These are phyloP conservation scores for Microvelia longipes DNA, from an alignment of 1,140 invertebrate species.

Conservation along the genomic window DNA sequence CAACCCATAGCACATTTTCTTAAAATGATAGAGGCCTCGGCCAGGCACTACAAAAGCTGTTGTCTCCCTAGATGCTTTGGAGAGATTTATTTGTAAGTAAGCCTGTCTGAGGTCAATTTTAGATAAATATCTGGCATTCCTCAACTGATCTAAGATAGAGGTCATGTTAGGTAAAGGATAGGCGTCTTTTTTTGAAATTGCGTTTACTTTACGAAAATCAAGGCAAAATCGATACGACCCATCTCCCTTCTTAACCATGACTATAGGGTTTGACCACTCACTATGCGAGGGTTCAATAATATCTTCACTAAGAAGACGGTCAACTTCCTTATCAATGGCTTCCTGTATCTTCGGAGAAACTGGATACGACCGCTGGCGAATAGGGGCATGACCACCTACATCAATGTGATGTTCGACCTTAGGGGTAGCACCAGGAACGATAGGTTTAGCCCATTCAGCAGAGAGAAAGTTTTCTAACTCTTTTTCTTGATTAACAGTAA, in stretches of 20 bases:
- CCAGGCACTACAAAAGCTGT: not conserved
- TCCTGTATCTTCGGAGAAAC: slow-evolving; percentile 5
- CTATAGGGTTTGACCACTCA: slow-evolving; percentile 32
- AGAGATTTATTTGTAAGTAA: not conserved
- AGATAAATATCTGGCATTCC: not conserved
- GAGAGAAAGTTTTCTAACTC: not conserved
- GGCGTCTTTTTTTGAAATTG: not conserved
- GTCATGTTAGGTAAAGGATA: not conserved
- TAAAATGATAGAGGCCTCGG: not conserved
- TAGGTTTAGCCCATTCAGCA: not conserved
- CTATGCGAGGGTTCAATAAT: slow-evolving; percentile 30
- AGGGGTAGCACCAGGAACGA: not conserved
- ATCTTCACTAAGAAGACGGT: slow-evolving; percentile 23
- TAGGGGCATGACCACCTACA: slow-evolving; percentile 1
- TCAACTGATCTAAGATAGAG: not conserved
- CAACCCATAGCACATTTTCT: slow-evolving; percentile 28
- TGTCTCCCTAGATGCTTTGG: not conserved
- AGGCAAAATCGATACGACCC: slow-evolving; percentile 31
- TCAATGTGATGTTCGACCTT: not conserved
- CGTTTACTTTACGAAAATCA: slow-evolving; percentile 22
- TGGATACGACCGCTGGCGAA: slow-evolving; percentile 15
- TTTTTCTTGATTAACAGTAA: not conserved
- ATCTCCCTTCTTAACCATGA: slow-evolving; percentile 37
- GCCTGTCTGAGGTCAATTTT: not conserved
- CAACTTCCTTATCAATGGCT: slow-evolving; percentile 16